These are phyloP conservation scores for Idris sp. DNA, from an alignment of 1,140 invertebrate species.

Conservation along the genomic window DNA sequence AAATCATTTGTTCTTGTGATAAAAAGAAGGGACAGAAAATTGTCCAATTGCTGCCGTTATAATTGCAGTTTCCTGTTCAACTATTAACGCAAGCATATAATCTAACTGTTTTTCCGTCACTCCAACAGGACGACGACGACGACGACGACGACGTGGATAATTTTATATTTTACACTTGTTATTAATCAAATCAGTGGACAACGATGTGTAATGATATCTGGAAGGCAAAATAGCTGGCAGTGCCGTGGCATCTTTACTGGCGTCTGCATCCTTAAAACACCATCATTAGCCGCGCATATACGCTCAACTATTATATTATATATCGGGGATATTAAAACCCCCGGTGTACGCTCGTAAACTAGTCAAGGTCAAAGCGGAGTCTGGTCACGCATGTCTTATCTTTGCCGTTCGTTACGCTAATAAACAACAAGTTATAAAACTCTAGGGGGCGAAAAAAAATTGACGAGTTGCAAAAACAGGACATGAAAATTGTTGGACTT, in stretches of 20 bases:
- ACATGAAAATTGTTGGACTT: constrained; percentile 25
- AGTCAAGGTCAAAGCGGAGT: no score
- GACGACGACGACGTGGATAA: no score
- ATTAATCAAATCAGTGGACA: constrained; percentile 47
- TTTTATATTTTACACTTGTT: constrained; percentile 40
- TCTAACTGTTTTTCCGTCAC: constrained; percentile 53
- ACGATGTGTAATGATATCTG: constrained; percentile 37
- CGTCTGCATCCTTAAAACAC: constrained; percentile 21
- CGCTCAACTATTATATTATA: no score
- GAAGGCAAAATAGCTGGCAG: no score
- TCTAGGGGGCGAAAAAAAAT: constrained; percentile 1
- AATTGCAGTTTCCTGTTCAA: constrained; percentile 46
- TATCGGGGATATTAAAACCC: no score
- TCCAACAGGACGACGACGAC: no score
- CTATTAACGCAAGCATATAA: constrained; percentile 37
- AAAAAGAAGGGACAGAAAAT: no score
- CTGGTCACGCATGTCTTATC: constrained; percentile 21
- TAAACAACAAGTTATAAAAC: constrained; percentile 16
- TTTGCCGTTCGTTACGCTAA: constrained; percentile 18
- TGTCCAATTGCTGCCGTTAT: constrained; percentile 58
- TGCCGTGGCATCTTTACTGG: constrained; percentile 20
- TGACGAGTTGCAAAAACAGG: constrained; percentile 1
- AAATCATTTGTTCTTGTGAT: constrained; percentile 21
- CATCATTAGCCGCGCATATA: constrained; percentile 18
- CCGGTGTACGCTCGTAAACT: constrained; percentile 23